phyloP scores from a whole-genome alignment of 2,113 vertebrate genomes.

The Pteronura brasiliensis region DNA sequence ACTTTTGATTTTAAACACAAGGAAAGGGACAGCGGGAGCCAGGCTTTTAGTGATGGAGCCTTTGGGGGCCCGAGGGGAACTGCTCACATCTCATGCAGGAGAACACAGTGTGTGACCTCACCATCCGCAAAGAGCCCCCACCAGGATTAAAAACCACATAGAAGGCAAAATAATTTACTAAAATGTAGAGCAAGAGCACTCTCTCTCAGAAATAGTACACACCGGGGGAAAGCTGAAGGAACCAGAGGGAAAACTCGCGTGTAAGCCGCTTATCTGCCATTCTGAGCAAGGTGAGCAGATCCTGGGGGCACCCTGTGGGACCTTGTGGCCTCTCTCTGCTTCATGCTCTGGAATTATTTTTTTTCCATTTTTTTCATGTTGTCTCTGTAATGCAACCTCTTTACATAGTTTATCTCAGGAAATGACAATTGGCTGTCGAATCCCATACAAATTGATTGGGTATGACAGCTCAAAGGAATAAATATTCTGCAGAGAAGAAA shows the following conservation, averaged over 20 bases:
- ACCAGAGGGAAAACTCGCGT: not conserved
- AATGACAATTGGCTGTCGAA: conserved; percentile 76
- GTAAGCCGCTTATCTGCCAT: not conserved
- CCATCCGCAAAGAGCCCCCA: not conserved
- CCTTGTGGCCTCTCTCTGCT: conserved; percentile 22
- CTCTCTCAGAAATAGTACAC: not conserved
- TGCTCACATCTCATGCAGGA: not conserved
- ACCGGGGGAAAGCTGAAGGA: not conserved
- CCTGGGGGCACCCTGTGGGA: not conserved
- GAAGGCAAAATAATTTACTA: not conserved
- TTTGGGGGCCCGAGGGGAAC: not conserved
- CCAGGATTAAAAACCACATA: not conserved
- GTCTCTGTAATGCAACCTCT: conserved; percentile 61
- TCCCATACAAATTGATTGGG: conserved; percentile 70
- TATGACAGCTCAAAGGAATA: conserved; percentile 70
- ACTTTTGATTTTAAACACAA: not conserved
- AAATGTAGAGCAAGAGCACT: not conserved
- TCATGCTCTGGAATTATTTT: conserved; percentile 17
- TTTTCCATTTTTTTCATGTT: conserved; percentile 39
- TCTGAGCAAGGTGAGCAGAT: conserved; percentile 23
- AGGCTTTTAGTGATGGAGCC: not conserved
- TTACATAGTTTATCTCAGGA: conserved; percentile 65
- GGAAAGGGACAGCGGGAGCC: not conserved
- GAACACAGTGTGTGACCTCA: not conserved
- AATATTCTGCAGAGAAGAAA: conserved; percentile 55